Evolutionary conservation across 2,888 invertebrate genomes (phyloP), one percentile per base, ranked within the genome.

Genomic region (Actias luna): DNA sequence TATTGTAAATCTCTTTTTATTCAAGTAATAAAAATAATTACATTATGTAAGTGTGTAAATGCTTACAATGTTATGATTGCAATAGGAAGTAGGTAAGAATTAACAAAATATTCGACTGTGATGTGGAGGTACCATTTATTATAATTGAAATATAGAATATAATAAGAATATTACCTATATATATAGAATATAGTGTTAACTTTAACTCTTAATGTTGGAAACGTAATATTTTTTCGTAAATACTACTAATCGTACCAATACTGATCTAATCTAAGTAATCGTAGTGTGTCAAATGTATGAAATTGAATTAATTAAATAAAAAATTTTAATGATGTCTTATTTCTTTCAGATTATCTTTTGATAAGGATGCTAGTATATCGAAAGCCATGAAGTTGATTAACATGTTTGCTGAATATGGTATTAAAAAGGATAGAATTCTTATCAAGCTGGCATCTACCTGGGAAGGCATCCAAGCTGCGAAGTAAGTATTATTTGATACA

Each of bases 381-480:
- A 99, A 98, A 84, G 99, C 99, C 4, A 94, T 95, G 63, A 96
- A 96, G 78, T 90, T 99, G 57, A 99, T 99, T 74, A 93, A 95
- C 62, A 92, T 99, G 79, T 99, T 99, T 88, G 95, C 97, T 77
- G 96, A 97, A 66, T 94, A 96, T 78, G 99, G 99, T 5, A 96
- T 99, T 62, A 93, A 93, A 66, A 99, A 98, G 83, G 98, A 99
- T 18, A 94, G 99, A 63, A 96, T 99, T 82, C 94, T 99, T 25
- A 99, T 99, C 71, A 99, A 99, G 89, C 93, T 99, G 70, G 98
- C 99, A 0, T 98, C 99, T 1, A 99, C 99, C 0, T 99, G 99
- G 99, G 99, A 99, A 93, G 99, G 99, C 33, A 99, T 99, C 69
- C 97, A 99, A 92, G 99, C 99, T 36, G 99, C 99, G 27, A 97